Evolutionary conservation across 2,888 invertebrate genomes (phyloP), one percentile per base, ranked within the genome.

Genomic region (Eupithecia vulgata): DNA sequence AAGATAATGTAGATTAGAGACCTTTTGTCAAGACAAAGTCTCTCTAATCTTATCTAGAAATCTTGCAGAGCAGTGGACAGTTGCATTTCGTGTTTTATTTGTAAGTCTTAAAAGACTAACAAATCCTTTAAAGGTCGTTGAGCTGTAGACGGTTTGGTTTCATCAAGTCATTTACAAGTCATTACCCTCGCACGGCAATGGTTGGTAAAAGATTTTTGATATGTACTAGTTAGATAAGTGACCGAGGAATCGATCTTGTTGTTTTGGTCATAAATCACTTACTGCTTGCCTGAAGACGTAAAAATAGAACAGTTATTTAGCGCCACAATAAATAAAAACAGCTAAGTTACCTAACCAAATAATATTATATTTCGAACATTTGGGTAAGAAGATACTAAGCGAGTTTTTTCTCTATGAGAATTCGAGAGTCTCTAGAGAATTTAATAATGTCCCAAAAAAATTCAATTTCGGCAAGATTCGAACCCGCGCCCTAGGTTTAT

Each of bases 121-220:
- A 37, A 64, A 64, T 73, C 57, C 64, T 67, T 64, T 8, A 34
- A 52, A 68, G 70, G 40, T 70, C 70, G 25, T 67, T 70, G 70
- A 70, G 57, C 73, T 34, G 65, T 35, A 21, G 21, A 40, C 40
- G 37, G 65, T 40, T 37, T 65, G 65, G 25, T 65, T 65, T 40
- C 65, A 37, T 45, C 48, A 48, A 35, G 68, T 42, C 45, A 67
- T 73, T 70, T 30, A 64, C 7, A 45, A 72, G 62, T 65, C 64
- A 68, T 70, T 70, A 68, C 59, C 68, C 68, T 57, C 57, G 21
- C 52, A 21, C 65, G 65, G 15, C 17, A 59, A 64, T 37, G 17
- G 65, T 34, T 34, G 15, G 48, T 67, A 45, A 67, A 48, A 30
- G 67, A 65, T 65, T 65, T 65, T 42, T 40, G 37, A 65, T 37